Base-by-base conservation (phyloP, 2,113 vertebrate genomes). In the Coptodon bakossiorum region DNA sequence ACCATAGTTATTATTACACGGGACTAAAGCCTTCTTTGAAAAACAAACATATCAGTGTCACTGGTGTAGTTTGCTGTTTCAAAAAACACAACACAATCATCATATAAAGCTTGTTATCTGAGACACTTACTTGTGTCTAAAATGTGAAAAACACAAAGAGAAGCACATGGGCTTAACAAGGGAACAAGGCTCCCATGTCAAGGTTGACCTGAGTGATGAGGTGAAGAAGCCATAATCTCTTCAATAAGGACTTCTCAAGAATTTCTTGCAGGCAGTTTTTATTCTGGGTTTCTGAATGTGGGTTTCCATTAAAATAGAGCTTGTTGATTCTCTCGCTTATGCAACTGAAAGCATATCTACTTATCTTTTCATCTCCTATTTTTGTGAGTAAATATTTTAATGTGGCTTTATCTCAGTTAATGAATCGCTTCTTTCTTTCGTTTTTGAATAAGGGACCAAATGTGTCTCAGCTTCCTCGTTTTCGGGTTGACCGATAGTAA, bases 401-500 rank as follows among this genome's bases (percentile, higher is more conserved):
- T 34, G 6, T 34, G 6, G 12, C 9, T 34, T 31, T 14, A 22
- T 59, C 29, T 14, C 4, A 80, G 56, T 85, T 17, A 45, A 9
- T 17, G 2, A 54, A 19, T 22, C 12, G 7, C 27, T 48, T 57
- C 6, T 7, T 9, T 5, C 4, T 71, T 40, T 76, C 2, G 27
- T 40, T 52, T 27, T 34, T 7, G 45, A 66, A 48, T 13, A 34
- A 71, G 14, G 38, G 17, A 59, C 17, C 22, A 59, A 6, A 29
- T 14, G 12, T 40, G 10, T 4, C 43, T 6, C 45, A 43, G 24
- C 83, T 80, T 91, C 80, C 89, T 85, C 31, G 1, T 91, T 87
- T 83, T 36, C 50, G 16, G 19, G 80, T 50, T 93, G 87, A 88
- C 90, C 92, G 85, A 88, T 4, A 88, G 88, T 94, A 90, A 95